A percentile compares a stretch with the other conserved stretches of the same genome.
Evolutionary conservation across 35 echinoderm and acorn worm species (phyloP).

Genomic region (Ptychodera flava): DNA sequence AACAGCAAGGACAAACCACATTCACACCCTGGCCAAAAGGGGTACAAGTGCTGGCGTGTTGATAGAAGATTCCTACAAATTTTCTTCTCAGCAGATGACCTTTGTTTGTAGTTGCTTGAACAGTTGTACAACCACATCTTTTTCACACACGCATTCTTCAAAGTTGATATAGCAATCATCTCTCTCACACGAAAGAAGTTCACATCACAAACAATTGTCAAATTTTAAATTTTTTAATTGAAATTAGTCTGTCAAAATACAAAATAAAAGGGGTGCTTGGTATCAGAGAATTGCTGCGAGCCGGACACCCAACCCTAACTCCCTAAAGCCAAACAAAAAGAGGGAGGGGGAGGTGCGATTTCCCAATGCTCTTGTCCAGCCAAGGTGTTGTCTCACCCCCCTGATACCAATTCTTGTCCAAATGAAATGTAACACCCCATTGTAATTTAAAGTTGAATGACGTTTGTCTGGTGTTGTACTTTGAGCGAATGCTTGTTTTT

Average conservation of each 20-base stretch:
- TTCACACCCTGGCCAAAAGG: no score
- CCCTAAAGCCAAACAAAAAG: neutral
- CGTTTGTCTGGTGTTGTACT: neutral
- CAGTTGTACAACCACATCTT: no score
- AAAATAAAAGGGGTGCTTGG: neutral
- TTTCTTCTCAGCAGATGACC: no score
- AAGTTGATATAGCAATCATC: no score
- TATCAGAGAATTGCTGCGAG: conserved; percentile 12
- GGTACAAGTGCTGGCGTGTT: no score
- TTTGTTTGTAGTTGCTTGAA: no score
- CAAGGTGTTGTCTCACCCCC: conserved; percentile 24
- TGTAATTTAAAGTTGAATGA: neutral
- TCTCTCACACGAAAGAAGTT: no score
- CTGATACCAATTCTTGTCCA: neutral
- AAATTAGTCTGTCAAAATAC: neutral
- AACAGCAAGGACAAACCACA: no score
- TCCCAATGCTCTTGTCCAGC: conserved; percentile 32
- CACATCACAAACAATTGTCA: no score
- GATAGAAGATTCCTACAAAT: no score
- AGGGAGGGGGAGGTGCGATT: conserved; percentile 29
- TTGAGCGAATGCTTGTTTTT: neutral
- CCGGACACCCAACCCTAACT: conserved; percentile 34
- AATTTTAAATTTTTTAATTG: no score
- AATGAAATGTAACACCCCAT: neutral
- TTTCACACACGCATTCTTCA: no score